Evolutionary conservation across 2,113 vertebrate species (phyloP).

Genomic region (Paramisgurnus dabryanus): DNA sequence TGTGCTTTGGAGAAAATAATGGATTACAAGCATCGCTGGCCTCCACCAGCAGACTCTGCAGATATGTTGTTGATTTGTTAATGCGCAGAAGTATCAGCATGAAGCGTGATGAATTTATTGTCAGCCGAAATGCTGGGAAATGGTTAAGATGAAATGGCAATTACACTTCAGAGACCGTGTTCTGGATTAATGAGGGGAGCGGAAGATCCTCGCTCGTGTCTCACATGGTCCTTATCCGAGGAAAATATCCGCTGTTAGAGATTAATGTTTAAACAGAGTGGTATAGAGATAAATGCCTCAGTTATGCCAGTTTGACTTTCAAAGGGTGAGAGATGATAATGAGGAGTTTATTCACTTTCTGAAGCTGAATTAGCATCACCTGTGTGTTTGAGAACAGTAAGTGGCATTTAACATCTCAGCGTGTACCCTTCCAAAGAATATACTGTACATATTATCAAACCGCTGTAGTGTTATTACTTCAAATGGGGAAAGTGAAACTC

Average conservation of each 20-base stretch:
- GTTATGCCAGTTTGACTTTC: background rate
- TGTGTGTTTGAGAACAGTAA: too few species aligned
- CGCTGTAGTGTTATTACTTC: too few species aligned
- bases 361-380: background rate
- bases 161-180: background rate
- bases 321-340: background rate
- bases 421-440: too few species aligned
- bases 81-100: background rate
- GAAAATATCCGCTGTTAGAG: background rate
- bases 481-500: too few species aligned
- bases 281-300: background rate
- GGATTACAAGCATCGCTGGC: slow-evolving; percentile 5
- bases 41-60: background rate
- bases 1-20: background rate
- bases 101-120: slow-evolving; percentile 1
- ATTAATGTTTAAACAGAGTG: too few species aligned
- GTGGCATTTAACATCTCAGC: too few species aligned
- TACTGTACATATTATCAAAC: too few species aligned
- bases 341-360: background rate
- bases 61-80: background rate
- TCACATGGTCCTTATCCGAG: background rate
- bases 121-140: background rate
- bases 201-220: background rate
- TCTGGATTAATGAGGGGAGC: background rate
- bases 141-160: background rate